Evolutionary conservation across 1,140 invertebrate genomes (phyloP), one percentile per base, ranked within the genome.

Genomic region (Trachymyrmex cornetzi): DNA sequence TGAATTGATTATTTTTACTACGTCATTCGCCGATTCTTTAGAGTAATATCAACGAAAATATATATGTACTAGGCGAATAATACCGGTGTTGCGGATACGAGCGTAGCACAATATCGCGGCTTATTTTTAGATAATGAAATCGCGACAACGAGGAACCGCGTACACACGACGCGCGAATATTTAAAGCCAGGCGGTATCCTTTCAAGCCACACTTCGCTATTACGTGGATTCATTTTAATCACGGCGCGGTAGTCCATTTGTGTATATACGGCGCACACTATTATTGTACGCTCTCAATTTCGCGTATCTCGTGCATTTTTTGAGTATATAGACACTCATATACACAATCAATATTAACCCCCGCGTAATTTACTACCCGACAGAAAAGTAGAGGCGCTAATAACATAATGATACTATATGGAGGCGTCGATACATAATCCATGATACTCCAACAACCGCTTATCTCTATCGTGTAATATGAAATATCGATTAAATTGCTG

Each of bases 271-370:
- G 30, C 85, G 22, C 12, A 12, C 53, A 53, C 77, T 59, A 79
- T 90, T 89, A 86, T 90, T 67, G 59, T 57, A 16, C 75, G 66
- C 66, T 63, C 66, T 77, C 77, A 87, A 87, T 89, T 87, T 85
- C 63, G 55, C 75, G 53, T 27, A 61, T 63, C 64, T 44, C 55
- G 63, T 81, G 50, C n/a, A 90, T 85, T 89, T 90, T 90, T 89
- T 64, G 74, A 86, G 22, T 22, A n/a, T n/a, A n/a, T n/a, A 44
- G 14, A 57, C 44, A 3, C 30, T 82, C 24, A 64, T 63, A 61
- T 11, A 38, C 53, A 44, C 44, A 67, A 11, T 74, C 61, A 72
- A 87, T 84, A 77, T 75, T 50, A 80, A 55, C 2, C 61, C 19
- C 11, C 3, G 12, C 9, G 34, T 57, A 50, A 48, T 48, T 27